A percentile compares a stretch with the other conserved stretches of the same genome.
Evolutionary conservation across 2,797 vertebrate species (phyloP).

Genomic region (Varecia variegata): DNA sequence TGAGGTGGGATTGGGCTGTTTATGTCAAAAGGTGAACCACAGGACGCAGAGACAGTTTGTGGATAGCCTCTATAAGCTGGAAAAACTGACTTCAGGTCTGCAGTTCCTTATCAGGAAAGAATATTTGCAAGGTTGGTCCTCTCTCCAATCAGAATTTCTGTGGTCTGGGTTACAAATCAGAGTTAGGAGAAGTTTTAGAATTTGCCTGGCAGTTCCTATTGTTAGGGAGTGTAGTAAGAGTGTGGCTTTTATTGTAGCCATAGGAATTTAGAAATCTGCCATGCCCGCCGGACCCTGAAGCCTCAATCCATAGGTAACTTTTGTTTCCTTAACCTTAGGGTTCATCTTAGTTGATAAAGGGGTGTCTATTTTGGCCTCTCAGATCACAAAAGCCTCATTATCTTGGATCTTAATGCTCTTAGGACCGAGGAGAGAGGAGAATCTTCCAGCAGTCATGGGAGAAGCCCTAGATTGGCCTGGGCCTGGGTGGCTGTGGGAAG

Average conservation of each 20-base stretch:
- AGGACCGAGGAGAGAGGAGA: not conserved
- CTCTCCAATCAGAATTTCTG: too few species aligned
- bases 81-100: not conserved
- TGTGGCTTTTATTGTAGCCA: not conserved
- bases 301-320: not conserved
- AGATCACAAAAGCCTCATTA: not conserved
- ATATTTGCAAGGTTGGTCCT: not conserved
- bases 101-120: too few species aligned
- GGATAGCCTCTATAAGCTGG: too few species aligned
- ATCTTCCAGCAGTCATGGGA: not conserved
- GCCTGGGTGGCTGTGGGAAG: rapidly evolving
- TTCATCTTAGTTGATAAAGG: not conserved
- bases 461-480: not conserved
- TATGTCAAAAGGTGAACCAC: not conserved
- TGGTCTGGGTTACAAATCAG: not conserved
- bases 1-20: not conserved
- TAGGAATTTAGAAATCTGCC: not conserved
- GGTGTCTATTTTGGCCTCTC: not conserved
- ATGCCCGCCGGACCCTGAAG: not conserved
- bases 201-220: not conserved
- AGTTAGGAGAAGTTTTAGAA: not conserved
- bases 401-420: not conserved
- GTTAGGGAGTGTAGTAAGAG: not conserved
- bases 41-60: not conserved
- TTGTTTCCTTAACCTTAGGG: not conserved